Evolutionary conservation across 2,888 invertebrate species (phyloP), one percentile per base, ranked within the genome.

Genomic region (Slavum lentiscoides): DNA sequence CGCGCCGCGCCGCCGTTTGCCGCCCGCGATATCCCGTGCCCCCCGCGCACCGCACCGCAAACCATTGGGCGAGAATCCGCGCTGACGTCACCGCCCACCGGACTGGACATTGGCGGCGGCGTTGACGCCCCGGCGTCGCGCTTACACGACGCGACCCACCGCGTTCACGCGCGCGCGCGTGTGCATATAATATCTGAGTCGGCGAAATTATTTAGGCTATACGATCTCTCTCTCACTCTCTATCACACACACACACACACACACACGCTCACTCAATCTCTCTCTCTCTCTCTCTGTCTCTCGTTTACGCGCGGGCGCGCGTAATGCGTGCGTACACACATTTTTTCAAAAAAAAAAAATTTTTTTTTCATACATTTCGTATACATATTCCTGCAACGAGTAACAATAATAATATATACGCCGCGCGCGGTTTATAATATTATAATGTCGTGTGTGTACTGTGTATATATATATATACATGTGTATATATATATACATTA

Each of bases 41-140:
- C 30, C 30, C 30, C 49, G 15, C 49, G 49, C 9, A 19, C 19
- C 59, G 59, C n/a, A 23, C 23, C 74, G 21, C 7, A 13, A 9
- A 19, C 39, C 80, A 80, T 80, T 80, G 80, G 80, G 23, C 80
- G 80, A 80, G 66, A 55, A 30, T 23, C 72, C 80, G 72, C 39
- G 72, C 80, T 70, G 80, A 80, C 80, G 80, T 80, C 80, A 80
- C 80, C 80, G 80, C 80, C 80, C 80, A 80, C 72, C 70, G n/a
- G 66, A 72, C 80, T 80, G 80, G 72, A 80, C 80, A 62, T 70
- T 77, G 77, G 62, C 53, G 70, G 70, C 68, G 61, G 49, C 69
- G 68, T 37, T 17, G 66, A 66, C 66, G 67, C 75, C 66, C 75
- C 75, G 67, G 49, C 61, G 53, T 15, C 64, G 37, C 64, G 64